Evolutionary conservation across 1,140 invertebrate species (phyloP).

Genomic region (Dreissena polymorpha): DNA sequence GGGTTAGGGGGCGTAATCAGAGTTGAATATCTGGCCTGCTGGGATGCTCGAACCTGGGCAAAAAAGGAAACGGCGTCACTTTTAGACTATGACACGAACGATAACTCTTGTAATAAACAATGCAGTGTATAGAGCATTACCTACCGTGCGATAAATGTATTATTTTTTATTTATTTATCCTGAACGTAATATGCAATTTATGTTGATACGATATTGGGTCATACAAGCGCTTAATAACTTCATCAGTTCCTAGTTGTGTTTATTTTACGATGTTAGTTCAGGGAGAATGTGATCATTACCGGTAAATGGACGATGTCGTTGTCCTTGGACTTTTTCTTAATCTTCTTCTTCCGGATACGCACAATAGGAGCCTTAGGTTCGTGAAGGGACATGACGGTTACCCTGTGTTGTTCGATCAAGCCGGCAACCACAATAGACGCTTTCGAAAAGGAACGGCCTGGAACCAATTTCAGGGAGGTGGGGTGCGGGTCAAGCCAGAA

Average conservation of each 20-base stretch:
- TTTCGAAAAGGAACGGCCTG: too few relatives aligned
- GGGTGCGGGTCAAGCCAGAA: too few relatives aligned
- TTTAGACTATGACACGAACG: too few relatives aligned
- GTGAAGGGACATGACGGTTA: constrained; percentile 13
- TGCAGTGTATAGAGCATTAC: background rate
- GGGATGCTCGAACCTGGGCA: constrained; percentile 46
- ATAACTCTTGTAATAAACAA: background rate
- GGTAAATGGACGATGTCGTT: constrained; percentile 49
- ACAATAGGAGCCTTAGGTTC: constrained; percentile 54
- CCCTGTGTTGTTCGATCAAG: background rate
- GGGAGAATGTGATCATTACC: background rate
- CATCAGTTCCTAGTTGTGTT: too few relatives aligned
- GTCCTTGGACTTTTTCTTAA: constrained; percentile 51
- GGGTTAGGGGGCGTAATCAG: constrained; percentile 29
- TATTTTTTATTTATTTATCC: background rate
- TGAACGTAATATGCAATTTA: too few relatives aligned
- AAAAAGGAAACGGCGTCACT: background rate
- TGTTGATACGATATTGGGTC: too few relatives aligned
- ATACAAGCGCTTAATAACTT: too few relatives aligned
- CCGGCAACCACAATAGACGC: too few relatives aligned
- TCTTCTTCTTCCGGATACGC: constrained; percentile 38
- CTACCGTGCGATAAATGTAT: background rate
- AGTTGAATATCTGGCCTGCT: constrained; percentile 40
- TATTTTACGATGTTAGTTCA: too few relatives aligned
- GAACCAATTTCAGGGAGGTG: too few relatives aligned